These are phyloP conservation scores for Takifugu flavidus DNA, from an alignment of 2,113 vertebrate species.

Conservation along the genomic window DNA sequence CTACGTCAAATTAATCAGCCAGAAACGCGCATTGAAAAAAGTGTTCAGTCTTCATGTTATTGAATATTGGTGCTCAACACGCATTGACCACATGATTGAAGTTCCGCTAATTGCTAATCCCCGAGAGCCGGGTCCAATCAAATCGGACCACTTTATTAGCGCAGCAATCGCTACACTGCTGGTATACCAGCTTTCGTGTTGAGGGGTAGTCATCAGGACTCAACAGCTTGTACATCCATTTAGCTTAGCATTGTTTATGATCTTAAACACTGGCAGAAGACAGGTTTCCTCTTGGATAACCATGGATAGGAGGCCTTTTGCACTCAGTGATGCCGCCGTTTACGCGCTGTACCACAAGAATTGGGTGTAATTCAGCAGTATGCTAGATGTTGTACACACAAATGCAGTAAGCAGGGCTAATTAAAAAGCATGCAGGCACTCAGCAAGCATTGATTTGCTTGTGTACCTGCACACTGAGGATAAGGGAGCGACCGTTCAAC, in stretches of 20 bases:
- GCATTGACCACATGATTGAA: constrained; percentile 47
- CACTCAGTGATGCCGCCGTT: constrained; percentile 44
- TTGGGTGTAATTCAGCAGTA: constrained; percentile 47
- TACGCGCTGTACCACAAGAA: constrained; percentile 33
- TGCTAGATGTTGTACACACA: constrained; percentile 50
- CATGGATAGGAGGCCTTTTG: background rate
- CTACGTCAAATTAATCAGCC: constrained; percentile 33
- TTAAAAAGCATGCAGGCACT: constrained; percentile 65
- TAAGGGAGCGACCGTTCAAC: constrained; percentile 57
- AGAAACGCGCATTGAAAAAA: constrained; percentile 16
- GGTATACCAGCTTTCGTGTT: constrained; percentile 34
- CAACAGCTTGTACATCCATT: constrained; percentile 47
- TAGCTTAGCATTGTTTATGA: constrained; percentile 61
- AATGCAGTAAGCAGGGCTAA: constrained; percentile 48
- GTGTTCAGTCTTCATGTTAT: constrained; percentile 21
- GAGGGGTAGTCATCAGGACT: constrained; percentile 63
- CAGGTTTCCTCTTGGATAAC: constrained; percentile 58
- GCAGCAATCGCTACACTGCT: constrained; percentile 8
- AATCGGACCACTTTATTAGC: constrained; percentile 13
- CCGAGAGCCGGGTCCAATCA: constrained; percentile 33
- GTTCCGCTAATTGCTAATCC: constrained; percentile 52
- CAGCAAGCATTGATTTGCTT: constrained; percentile 66
- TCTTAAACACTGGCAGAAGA: constrained; percentile 60
- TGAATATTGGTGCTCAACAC: too few relatives aligned
- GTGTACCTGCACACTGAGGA: constrained; percentile 63